Percentiles rank a stretch among this genome's conserved stretches.
These are phyloP conservation scores for Aleiodes alternator DNA, from an alignment of 2,888 invertebrate genomes.

Conservation along the genomic window DNA sequence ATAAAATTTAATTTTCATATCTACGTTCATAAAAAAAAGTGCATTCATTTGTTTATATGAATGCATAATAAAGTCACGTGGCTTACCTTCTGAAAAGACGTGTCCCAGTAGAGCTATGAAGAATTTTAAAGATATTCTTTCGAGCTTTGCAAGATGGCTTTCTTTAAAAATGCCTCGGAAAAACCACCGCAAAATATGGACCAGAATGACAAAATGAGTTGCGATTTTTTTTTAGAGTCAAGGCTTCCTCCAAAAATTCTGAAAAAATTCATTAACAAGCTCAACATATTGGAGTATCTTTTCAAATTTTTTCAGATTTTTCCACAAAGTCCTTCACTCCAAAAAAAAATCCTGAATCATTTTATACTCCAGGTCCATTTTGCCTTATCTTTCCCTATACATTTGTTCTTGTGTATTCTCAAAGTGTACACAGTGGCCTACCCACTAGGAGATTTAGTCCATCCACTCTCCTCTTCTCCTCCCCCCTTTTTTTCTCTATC, in stretches of 20 bases:
- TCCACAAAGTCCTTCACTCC: no score
- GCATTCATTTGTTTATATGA: slow-evolving; percentile 6
- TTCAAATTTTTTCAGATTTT: no score
- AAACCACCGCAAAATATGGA: no score
- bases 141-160: slow-evolving; percentile 7
- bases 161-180: background rate
- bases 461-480: background rate
- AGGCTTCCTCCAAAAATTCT: no score
- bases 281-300: no score
- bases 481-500: slow-evolving; percentile 12
- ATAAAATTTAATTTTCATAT: no score
- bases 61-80: slow-evolving; percentile 6
- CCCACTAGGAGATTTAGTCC: slow-evolving; percentile 19
- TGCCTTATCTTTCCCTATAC: no score
- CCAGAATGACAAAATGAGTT: background rate
- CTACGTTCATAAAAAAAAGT: no score
- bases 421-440: slow-evolving; percentile 25
- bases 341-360: no score
- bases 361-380: no score
- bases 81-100: background rate
- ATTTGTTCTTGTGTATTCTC: background rate
- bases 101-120: background rate
- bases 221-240: background rate
- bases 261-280: no score
- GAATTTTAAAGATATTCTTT: slow-evolving; percentile 2